Conservation (phyloP, 2,113 vertebrate genomes). For the Silurus meridionalis region DNA sequence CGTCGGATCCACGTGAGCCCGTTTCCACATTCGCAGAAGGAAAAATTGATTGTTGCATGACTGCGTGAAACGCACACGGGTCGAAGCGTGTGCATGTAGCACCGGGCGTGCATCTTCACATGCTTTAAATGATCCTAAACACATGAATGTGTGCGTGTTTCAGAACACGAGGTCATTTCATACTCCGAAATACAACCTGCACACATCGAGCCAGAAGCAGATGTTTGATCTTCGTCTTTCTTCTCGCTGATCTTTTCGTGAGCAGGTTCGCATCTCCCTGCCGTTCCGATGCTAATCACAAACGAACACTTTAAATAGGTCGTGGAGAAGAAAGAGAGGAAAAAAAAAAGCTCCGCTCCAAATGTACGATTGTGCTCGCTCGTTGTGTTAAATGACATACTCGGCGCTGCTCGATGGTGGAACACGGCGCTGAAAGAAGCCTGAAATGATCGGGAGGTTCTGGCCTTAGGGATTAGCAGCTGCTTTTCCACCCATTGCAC, state of each 20-base stretch:
- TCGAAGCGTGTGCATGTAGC: neutral
- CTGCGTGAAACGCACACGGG: constrained; percentile 14
- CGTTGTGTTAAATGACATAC: constrained; percentile 48
- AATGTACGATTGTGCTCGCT: constrained; percentile 42
- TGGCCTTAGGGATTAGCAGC: constrained; percentile 30
- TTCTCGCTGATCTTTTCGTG: constrained; percentile 27
- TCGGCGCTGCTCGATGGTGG: constrained; percentile 22
- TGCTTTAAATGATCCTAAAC: constrained; percentile 37
- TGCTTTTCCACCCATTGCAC: constrained; percentile 39
- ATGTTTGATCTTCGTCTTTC: neutral
- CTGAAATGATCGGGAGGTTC: constrained; percentile 37
- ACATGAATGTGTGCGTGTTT: constrained; percentile 10
- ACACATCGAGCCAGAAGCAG: constrained; percentile 18
- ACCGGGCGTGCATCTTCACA: neutral
- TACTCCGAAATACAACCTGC: constrained; percentile 38
- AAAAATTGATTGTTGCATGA: constrained; percentile 51
- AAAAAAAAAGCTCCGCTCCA: constrained; percentile 27
- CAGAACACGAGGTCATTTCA: constrained; percentile 42
- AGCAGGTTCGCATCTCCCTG: constrained; percentile 42
- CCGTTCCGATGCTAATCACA: constrained; percentile 52
- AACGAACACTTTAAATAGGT: constrained; percentile 40
- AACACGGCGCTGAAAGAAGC: constrained; percentile 21
- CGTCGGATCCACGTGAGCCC: constrained; percentile 38
- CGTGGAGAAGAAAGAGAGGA: neutral
- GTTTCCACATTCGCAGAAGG: constrained; percentile 10